Base-by-base conservation (phyloP, 2,797 vertebrate genomes). In the Lutjanus argentimaculatus region DNA sequence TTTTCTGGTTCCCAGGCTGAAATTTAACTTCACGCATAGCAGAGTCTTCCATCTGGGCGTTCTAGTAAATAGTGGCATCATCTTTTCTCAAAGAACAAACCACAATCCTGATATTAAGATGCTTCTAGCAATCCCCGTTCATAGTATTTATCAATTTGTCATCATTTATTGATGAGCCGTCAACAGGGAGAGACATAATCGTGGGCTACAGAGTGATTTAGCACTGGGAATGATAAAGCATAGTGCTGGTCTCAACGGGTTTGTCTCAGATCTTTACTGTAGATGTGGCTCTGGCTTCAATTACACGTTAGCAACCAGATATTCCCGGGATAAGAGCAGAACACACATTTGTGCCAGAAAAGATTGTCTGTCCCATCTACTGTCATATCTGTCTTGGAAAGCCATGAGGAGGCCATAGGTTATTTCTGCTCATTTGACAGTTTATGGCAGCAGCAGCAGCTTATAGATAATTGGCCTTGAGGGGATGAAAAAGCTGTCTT, bases 221-320 rank as follows among this genome's bases (percentile, higher is more conserved):
- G 89, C 72, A 65, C 79, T 43, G 87, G 88, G 89, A 94, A 90
- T 89, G 89, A 86, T 80, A 92, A 94, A 95, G 82, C 42, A 65
- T 64, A 58, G 85, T 64, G 72, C 80, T 88, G 84, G 75, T 91
- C 81, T 86, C 92, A 89, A 79, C 46, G 91, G 92, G 93, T 91
- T 94, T 93, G 88, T 92, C 93, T 94, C 90, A 88, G 92, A 88
- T 93, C 92, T 93, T 96, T 87, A 67, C 30, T 36, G 30, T 19
- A 94, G 85, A 95, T 89, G 84, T 87, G 65, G 90, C 93, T 94
- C 95, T 97, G 94, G 95, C 94, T 96, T 96, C 94, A 96, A 93
- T 96, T 97, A 96, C 93, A 95, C 92, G 80, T 84, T 80, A 80
- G 88, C 92, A 93, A 95, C 94, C 91, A 95, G 94, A 93, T 96